phyloP scores from a whole-genome alignment of 2,888 invertebrate species.

The Dasysyrphus albostriatus region DNA sequence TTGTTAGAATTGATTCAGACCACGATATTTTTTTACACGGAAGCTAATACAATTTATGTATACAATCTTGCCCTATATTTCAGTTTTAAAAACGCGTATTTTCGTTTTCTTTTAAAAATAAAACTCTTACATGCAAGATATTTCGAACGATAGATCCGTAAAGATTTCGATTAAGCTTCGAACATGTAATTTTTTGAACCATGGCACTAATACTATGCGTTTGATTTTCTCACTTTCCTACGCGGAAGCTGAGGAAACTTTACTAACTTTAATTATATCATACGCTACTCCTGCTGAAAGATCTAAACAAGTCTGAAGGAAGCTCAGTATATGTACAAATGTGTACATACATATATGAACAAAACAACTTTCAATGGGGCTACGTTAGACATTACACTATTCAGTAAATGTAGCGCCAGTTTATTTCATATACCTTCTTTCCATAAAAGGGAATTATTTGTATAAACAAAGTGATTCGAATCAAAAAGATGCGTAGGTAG shows the following conservation, averaged over 20 bases:
- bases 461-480: background rate
- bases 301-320: background rate
- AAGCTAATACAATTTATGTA: too few species aligned
- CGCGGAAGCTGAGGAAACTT: background rate
- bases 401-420: background rate
- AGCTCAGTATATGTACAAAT: background rate
- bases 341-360: background rate
- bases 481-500: conserved; percentile 12
- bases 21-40: too few species aligned
- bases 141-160: too few species aligned
- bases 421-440: background rate
- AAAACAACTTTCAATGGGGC: background rate
- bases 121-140: too few species aligned
- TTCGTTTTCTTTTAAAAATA: too few species aligned
- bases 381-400: background rate
- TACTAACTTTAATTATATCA: background rate
- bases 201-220: too few species aligned
- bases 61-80: too few species aligned
- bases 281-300: background rate
- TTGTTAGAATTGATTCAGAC: too few species aligned
- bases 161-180: too few species aligned
- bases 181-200: too few species aligned
- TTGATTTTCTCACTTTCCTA: background rate
- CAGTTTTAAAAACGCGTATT: too few species aligned
- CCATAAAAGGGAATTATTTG: conserved; percentile 5